phyloP scores from a whole-genome alignment of 30 jellyfish, hydroid and myxozoan species.

The Aurelia sp. region DNA sequence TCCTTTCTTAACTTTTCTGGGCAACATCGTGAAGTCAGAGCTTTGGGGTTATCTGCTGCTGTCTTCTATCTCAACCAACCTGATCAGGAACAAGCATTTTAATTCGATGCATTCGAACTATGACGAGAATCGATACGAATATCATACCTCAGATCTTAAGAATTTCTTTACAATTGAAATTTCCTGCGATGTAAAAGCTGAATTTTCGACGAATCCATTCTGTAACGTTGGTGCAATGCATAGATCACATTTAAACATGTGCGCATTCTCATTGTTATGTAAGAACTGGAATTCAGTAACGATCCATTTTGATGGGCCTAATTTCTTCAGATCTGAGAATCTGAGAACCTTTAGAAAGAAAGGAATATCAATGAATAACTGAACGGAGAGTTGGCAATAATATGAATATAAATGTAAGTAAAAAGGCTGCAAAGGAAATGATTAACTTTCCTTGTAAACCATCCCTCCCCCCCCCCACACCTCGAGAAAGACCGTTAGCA shows the following conservation, averaged over 20 bases:
- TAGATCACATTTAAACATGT: conserved; percentile 39
- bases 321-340: conserved; percentile 41
- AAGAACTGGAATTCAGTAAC: conserved; percentile 51
- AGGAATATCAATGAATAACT: neutral
- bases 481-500: too few relatives aligned
- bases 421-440: too few relatives aligned
- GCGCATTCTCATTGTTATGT: conserved; percentile 20
- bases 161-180: conserved; percentile 30
- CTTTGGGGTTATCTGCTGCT: too few relatives aligned
- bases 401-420: too few relatives aligned
- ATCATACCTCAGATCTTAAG: conserved; percentile 41
- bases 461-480: too few relatives aligned
- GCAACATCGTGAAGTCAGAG: too few relatives aligned
- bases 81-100: too few relatives aligned
- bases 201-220: neutral
- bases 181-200: conserved; percentile 50
- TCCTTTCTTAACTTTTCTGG: too few relatives aligned
- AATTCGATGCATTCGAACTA: too few relatives aligned
- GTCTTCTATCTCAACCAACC: too few relatives aligned
- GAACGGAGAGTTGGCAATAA: too few relatives aligned
- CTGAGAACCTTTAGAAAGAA: conserved; percentile 17
- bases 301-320: conserved; percentile 53
- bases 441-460: too few relatives aligned
- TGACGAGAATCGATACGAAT: neutral
- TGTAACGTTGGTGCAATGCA: conserved; percentile 26